These are phyloP conservation scores for Lepus timidus DNA, from an alignment of 2,113 vertebrate species.

Conservation along the genomic window DNA sequence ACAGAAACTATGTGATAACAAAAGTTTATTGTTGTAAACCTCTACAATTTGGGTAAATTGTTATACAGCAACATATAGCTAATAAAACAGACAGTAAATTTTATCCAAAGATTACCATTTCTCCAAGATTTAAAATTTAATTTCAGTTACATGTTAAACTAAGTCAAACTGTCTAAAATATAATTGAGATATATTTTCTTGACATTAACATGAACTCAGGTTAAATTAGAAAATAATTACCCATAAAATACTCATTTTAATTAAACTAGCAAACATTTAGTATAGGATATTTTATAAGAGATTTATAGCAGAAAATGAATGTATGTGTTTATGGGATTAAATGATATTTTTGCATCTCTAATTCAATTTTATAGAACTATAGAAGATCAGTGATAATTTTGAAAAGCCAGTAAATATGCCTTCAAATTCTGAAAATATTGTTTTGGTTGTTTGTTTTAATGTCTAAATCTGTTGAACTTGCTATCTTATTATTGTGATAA, in stretches of 20 bases:
- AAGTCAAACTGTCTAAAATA: not conserved
- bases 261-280: not conserved
- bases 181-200: slow-evolving; percentile 3
- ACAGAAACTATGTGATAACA: not conserved
- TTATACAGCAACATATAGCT: not conserved
- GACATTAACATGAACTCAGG: not conserved
- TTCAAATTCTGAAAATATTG: not conserved
- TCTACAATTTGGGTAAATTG: not conserved
- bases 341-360: not conserved
- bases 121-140: slow-evolving; percentile 34
- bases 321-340: not conserved
- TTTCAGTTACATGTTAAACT: slow-evolving; percentile 39
- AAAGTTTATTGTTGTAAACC: not conserved
- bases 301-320: slow-evolving; percentile 27
- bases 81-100: not conserved
- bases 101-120: not conserved
- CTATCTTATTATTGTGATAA: not conserved
- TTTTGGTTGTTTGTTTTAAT: not conserved
- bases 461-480: not conserved
- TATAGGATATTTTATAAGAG: not conserved
- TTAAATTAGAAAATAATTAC: slow-evolving; percentile 22
- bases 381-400: not conserved
- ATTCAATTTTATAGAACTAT: slow-evolving; percentile 17
- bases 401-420: not conserved
- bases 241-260: not conserved